phyloP scores from a whole-genome alignment of 2,888 invertebrate genomes.

The Dorcus parallelipipedus region DNA sequence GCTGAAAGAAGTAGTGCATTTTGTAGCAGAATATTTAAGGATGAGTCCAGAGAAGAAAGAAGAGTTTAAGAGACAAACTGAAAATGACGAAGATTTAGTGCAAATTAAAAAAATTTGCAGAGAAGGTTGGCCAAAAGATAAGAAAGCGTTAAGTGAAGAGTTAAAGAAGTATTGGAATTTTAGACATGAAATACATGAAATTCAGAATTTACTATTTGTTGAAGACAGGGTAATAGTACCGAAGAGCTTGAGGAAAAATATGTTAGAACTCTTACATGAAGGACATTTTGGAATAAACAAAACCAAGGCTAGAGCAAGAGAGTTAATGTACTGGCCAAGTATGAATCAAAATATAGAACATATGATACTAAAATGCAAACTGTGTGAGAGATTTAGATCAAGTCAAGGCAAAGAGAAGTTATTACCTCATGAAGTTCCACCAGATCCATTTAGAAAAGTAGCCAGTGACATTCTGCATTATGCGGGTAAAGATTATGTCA shows the following conservation, averaged over 20 bases:
- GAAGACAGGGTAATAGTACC: neutral
- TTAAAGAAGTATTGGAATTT: too few species aligned
- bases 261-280: neutral
- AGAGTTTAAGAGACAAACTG: neutral
- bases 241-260: neutral
- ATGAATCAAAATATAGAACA: neutral
- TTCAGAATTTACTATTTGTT: too few species aligned
- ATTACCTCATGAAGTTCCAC: neutral
- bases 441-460: constrained; percentile 1
- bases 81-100: neutral
- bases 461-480: constrained; percentile 1
- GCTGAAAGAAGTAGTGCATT: too few species aligned
- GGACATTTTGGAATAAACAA: neutral
- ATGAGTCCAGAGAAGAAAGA: too few species aligned
- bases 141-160: too few species aligned
- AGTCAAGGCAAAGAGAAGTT: neutral
- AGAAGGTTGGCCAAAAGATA: too few species aligned
- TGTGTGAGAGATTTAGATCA: constrained; percentile 2
- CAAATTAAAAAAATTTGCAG: too few species aligned
- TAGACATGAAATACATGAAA: too few species aligned
- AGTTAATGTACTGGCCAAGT: neutral
- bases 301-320: neutral
- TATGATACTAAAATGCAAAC: neutral
- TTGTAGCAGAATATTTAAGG: too few species aligned
- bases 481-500: constrained; percentile 1